These are phyloP conservation scores for Phylloscopus collybita DNA, from an alignment of 2,797 vertebrate genomes.

Conservation along the genomic window DNA sequence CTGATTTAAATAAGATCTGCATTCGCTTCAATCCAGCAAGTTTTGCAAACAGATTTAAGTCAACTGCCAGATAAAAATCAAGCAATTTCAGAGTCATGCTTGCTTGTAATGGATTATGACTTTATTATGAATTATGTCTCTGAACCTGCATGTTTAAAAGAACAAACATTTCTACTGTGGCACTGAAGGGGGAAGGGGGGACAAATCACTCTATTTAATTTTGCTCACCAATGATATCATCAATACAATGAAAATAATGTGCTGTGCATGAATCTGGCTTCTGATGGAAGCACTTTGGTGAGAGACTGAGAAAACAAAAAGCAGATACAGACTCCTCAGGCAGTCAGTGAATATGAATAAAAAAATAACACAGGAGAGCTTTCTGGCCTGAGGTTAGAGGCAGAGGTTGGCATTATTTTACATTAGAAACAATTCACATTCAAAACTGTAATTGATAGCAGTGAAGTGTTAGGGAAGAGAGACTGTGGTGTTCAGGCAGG, in stretches of 20 bases:
- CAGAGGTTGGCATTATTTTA: constrained; percentile 92
- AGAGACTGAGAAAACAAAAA: constrained; percentile 67
- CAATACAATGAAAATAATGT: constrained; percentile 69
- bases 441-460: constrained; percentile 96
- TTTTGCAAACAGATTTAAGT: constrained; percentile 75
- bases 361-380: constrained; percentile 71
- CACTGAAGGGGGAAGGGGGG: not conserved
- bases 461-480: constrained; percentile 83
- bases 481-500: constrained; percentile 71
- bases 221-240: constrained; percentile 57
- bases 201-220: constrained; percentile 52
- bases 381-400: constrained; percentile 78
- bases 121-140: constrained; percentile 51
- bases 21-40: constrained; percentile 47
- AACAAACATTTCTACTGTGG: constrained; percentile 43
- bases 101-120: constrained; percentile 69
- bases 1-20: constrained; percentile 76
- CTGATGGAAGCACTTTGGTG: constrained; percentile 58
- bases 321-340: constrained; percentile 64
- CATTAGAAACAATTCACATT: constrained; percentile 96
- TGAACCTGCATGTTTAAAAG: constrained; percentile 61
- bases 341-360: constrained; percentile 63
- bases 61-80: constrained; percentile 74
- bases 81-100: constrained; percentile 67
- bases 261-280: constrained; percentile 51